These are phyloP conservation scores for Pungitius pungitius DNA, from an alignment of 2,113 vertebrate genomes.

Conservation along the genomic window DNA sequence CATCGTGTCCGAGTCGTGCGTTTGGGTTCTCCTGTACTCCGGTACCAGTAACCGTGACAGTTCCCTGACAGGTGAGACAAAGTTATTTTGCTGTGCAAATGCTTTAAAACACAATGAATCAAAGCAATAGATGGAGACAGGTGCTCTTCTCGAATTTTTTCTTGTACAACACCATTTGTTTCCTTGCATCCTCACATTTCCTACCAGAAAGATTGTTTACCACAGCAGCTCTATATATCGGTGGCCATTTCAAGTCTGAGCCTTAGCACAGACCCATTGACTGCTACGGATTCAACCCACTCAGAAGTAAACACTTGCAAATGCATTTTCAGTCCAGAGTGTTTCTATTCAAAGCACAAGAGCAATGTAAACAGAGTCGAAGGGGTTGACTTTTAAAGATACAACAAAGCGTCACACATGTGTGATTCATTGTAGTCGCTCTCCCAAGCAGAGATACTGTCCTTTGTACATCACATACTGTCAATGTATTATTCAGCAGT, in stretches of 20 bases:
- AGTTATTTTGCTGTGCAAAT: not conserved
- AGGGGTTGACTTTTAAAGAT: conserved; percentile 45
- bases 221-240: conserved; percentile 9
- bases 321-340: not conserved
- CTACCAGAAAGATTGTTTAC: not conserved
- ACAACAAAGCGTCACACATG: conserved; percentile 26
- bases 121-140: not conserved
- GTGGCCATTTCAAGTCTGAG: not conserved
- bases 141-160: not conserved
- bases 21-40: too few species aligned
- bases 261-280: not conserved
- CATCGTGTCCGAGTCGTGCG: too few species aligned
- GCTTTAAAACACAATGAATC: not conserved
- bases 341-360: conserved; percentile 9
- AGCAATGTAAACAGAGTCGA: conserved; percentile 23
- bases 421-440: conserved; percentile 29
- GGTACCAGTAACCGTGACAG: too few species aligned
- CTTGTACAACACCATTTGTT: not conserved
- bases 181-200: not conserved
- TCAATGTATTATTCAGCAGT: conserved; percentile 63
- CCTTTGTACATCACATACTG: conserved; percentile 46
- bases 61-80: not conserved
- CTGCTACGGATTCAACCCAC: not conserved
- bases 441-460: conserved; percentile 32
- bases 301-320: conserved; percentile 6